These are phyloP conservation scores for Ellobium chinense DNA, from an alignment of 2,888 invertebrate genomes.

Conservation along the genomic window DNA sequence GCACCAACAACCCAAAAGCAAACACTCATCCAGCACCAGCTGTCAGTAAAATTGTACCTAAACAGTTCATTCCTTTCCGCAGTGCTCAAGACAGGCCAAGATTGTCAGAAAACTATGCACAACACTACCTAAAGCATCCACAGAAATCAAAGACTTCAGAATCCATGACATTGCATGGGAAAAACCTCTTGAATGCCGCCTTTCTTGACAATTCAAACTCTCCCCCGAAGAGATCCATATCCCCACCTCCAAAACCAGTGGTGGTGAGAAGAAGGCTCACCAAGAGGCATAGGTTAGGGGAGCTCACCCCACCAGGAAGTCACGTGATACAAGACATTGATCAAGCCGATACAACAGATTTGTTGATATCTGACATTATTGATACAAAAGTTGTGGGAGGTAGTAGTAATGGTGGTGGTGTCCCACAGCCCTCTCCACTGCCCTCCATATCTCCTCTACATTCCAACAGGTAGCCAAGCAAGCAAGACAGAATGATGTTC, in stretches of 20 bases:
- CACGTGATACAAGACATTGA: slow-evolving; percentile 23
- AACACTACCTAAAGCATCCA: slow-evolving; percentile 12
- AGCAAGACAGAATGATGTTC: no score
- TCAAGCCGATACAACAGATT: slow-evolving; percentile 2
- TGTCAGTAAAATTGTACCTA: not conserved
- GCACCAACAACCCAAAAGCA: not conserved
- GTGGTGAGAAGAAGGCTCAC: slow-evolving; percentile 42
- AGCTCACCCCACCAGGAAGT: slow-evolving; percentile 6
- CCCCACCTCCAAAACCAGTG: slow-evolving; percentile 35
- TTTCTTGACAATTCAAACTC: not conserved
- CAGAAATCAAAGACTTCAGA: slow-evolving; percentile 23
- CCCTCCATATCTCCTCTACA: slow-evolving; percentile 7
- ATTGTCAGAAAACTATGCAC: slow-evolving; percentile 10
- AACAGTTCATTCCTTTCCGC: slow-evolving; percentile 34
- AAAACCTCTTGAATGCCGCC: slow-evolving; percentile 9
- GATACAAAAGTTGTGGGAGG: slow-evolving; percentile 6
- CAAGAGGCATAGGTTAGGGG: slow-evolving; percentile 41
- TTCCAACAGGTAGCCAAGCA: not conserved
- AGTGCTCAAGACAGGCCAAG: slow-evolving; percentile 15
- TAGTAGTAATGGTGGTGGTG: not conserved
- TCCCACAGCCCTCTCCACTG: slow-evolving; percentile 6
- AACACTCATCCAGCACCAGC: not conserved
- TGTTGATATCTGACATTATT: slow-evolving; percentile 6
- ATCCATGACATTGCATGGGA: slow-evolving; percentile 22
- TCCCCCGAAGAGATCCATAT: slow-evolving; percentile 2